Evolutionary conservation across 2,113 vertebrate species (phyloP).

Genomic region (Lophotis ruficrista): DNA sequence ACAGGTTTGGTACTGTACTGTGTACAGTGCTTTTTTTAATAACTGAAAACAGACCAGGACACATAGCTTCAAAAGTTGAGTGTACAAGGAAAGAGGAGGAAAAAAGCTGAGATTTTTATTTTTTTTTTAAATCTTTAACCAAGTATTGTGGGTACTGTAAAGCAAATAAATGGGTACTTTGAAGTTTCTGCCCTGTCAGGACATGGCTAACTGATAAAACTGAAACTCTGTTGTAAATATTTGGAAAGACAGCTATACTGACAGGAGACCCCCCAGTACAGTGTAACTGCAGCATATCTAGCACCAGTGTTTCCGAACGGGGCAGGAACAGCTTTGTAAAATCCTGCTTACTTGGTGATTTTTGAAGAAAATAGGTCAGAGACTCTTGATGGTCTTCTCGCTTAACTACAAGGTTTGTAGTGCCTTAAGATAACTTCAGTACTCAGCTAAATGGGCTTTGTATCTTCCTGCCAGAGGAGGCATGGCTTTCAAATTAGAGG

Average conservation of each 20-base stretch:
- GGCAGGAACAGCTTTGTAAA: not conserved
- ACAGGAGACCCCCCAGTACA: not conserved
- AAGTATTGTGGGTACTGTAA: not conserved
- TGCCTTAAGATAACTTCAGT: not conserved
- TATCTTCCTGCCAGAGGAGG: not conserved
- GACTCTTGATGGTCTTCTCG: not conserved
- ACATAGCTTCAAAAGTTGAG: conserved; percentile 3
- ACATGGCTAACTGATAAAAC: not conserved
- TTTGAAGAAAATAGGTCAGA: conserved; percentile 18
- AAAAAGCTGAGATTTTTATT: not conserved
- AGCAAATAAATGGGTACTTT: conserved; percentile 7
- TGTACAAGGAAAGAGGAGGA: not conserved
- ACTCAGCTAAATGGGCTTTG: not conserved
- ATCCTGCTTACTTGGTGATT: not conserved
- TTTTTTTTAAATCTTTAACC: not conserved
- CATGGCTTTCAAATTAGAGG: not conserved
- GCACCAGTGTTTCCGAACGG: not conserved
- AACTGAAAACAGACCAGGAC: conserved; percentile 39
- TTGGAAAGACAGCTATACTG: not conserved
- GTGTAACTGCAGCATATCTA: not conserved
- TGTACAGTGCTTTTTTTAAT: conserved; percentile 14
- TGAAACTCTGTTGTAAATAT: not conserved
- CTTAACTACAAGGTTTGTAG: not conserved
- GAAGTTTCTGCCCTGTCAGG: not conserved
- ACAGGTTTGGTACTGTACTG: conserved; percentile 26